A percentile compares a stretch with the other conserved stretches of the same genome.
Conservation (phyloP, 2,888 invertebrate genomes). For the Drosophila ustulata region DNA sequence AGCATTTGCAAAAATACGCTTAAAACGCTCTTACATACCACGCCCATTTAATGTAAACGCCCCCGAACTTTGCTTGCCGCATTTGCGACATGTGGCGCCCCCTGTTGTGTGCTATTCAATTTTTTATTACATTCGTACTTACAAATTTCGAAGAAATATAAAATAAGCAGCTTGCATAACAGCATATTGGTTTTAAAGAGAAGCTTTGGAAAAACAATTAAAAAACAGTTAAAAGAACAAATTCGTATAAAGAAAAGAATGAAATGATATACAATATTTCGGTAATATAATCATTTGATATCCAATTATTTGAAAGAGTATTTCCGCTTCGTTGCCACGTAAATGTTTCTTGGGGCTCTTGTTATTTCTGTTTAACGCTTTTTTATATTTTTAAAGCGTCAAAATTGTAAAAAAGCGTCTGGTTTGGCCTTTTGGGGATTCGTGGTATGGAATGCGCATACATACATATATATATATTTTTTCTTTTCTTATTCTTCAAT, state of each 20-base stretch:
- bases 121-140: constrained; percentile 16
- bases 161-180: constrained; percentile 3
- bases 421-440: constrained; percentile 61
- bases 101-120: constrained; percentile 49
- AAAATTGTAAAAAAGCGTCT: constrained; percentile 63
- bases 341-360: constrained; percentile 11
- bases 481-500: constrained; percentile 21
- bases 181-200: constrained; percentile 12
- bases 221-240: not conserved
- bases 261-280: no score
- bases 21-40: constrained; percentile 43
- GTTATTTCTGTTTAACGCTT: constrained; percentile 12
- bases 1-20: constrained; percentile 25
- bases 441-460: constrained; percentile 25
- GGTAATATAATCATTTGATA: not conserved
- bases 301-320: constrained; percentile 14
- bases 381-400: constrained; percentile 54
- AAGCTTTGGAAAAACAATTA: not conserved
- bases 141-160: constrained; percentile 10
- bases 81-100: constrained; percentile 57
- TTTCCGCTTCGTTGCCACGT: constrained; percentile 1
- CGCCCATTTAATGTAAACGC: constrained; percentile 65
- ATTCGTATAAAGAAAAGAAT: no score
- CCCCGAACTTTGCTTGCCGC: constrained; percentile 43
- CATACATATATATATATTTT: constrained; percentile 7